A percentile compares a stretch with the other conserved stretches of the same genome.
Conservation (phyloP, 2,113 vertebrate genomes). For the Corythaixoides concolor region DNA sequence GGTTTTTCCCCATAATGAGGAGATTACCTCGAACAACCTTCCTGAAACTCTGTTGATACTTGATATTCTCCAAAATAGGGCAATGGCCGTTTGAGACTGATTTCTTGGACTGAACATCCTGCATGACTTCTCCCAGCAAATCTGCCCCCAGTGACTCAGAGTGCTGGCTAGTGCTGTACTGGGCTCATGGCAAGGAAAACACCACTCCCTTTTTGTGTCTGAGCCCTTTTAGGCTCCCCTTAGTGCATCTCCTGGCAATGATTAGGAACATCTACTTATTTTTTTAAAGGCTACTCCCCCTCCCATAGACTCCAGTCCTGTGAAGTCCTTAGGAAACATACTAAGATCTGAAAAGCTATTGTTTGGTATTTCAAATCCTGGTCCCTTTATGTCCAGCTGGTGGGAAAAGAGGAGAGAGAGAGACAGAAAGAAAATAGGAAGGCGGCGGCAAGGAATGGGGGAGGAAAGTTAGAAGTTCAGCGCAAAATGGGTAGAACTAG, state of each 20-base stretch:
- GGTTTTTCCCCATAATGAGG: not conserved
- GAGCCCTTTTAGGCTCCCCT: constrained; percentile 48
- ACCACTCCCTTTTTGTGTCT: constrained; percentile 41
- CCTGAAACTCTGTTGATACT: not conserved
- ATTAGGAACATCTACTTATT: constrained; percentile 60
- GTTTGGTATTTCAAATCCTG: constrained; percentile 63
- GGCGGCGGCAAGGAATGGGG: not conserved
- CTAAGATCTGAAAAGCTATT: constrained; percentile 65
- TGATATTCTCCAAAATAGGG: not conserved
- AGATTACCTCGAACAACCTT: not conserved
- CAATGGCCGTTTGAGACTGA: not conserved
- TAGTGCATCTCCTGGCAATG: constrained; percentile 70
- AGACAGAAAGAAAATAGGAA: constrained; percentile 49
- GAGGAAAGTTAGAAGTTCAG: not conserved
- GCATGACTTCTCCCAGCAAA: constrained; percentile 13
- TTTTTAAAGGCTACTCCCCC: constrained; percentile 44
- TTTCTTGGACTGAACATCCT: constrained; percentile 16
- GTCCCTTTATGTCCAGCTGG: constrained; percentile 63
- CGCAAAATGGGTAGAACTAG: not conserved
- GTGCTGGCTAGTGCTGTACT: not conserved
- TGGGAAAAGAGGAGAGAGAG: constrained; percentile 56
- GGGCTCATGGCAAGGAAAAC: constrained; percentile 48
- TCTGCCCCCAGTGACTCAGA: constrained; percentile 30
- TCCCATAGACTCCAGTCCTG: constrained; percentile 42
- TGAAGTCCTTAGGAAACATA: constrained; percentile 66